Percentiles rank a stretch among this genome's conserved stretches.
Conservation (phyloP, 2,113 vertebrate genomes). For the Polypterus bichir region DNA sequence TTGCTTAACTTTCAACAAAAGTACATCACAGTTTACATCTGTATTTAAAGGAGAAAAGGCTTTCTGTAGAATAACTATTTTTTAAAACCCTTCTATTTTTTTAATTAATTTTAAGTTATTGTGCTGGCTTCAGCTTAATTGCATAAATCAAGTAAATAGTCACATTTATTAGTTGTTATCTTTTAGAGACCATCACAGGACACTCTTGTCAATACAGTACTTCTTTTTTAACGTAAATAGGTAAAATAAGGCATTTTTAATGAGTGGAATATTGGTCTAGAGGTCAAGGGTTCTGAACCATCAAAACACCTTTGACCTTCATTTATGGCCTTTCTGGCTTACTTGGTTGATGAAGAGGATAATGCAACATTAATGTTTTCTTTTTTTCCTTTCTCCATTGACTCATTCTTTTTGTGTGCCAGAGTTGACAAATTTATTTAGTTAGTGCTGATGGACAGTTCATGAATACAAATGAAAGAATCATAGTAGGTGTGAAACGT, state of each 20-base stretch:
- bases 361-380: constrained; percentile 95
- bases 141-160: too few relatives aligned
- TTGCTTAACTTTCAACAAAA: too few relatives aligned
- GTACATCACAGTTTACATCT: too few relatives aligned
- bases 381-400: constrained; percentile 18
- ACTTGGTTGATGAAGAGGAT: constrained; percentile 79
- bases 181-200: constrained; percentile 36
- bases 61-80: too few relatives aligned
- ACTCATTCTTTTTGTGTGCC: constrained; percentile 49
- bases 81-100: too few relatives aligned
- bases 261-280: constrained; percentile 64
- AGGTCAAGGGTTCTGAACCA: constrained; percentile 85
- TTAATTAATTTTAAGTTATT: too few relatives aligned
- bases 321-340: constrained; percentile 61
- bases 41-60: too few relatives aligned
- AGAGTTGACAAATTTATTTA: constrained; percentile 93
- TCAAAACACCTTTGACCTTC: constrained; percentile 83
- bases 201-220: constrained; percentile 50
- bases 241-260: constrained; percentile 50
- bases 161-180: constrained; percentile 26
- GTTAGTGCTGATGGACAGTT: constrained; percentile 72
- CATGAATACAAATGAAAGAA: constrained; percentile 98
- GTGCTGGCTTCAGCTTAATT: too few relatives aligned
- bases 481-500: constrained; percentile 84
- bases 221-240: constrained; percentile 55